Evolutionary conservation across 23 tunicate genomes (phyloP).

Genomic region (Halocynthia aurantium): DNA sequence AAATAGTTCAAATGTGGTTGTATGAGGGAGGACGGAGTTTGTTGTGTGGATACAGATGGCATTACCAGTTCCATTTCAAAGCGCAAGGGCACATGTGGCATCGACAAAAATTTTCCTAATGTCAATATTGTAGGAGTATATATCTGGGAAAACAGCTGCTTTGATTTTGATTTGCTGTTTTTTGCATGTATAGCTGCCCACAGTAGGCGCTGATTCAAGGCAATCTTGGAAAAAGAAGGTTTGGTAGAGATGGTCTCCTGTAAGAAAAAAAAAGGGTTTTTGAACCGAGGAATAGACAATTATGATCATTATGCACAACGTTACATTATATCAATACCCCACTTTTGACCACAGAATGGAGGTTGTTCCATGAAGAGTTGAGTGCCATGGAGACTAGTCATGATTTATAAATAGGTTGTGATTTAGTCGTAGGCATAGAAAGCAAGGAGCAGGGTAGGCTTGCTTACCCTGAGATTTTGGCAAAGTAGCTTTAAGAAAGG

Average conservation of each 20-base stretch:
- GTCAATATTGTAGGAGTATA: conserved; percentile 20
- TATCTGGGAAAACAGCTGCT: conserved; percentile 61
- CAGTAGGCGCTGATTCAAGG: background rate
- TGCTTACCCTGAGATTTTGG: too few species aligned
- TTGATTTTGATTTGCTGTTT: conserved; percentile 34
- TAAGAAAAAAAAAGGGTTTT: background rate
- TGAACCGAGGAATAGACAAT: too few species aligned
- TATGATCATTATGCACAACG: too few species aligned
- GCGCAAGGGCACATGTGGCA: conserved; percentile 36
- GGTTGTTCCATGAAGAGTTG: too few species aligned
- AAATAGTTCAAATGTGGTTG: background rate
- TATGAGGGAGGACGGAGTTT: background rate
- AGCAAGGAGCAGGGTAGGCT: too few species aligned
- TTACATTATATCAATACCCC: too few species aligned
- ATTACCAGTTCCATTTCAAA: background rate
- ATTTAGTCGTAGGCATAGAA: too few species aligned
- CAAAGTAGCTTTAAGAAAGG: too few species aligned
- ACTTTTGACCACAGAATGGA: too few species aligned
- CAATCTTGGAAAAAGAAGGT: conserved; percentile 40
- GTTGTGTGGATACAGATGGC: background rate
- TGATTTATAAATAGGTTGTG: too few species aligned
- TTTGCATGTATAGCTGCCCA: conserved; percentile 15
- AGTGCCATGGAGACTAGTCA: too few species aligned
- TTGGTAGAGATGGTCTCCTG: conserved; percentile 63
- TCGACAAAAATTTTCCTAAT: conserved; percentile 26